Evolutionary conservation across 1,140 invertebrate species (phyloP), one percentile per base, ranked within the genome.

Genomic region (Wiebesia pumilae): DNA sequence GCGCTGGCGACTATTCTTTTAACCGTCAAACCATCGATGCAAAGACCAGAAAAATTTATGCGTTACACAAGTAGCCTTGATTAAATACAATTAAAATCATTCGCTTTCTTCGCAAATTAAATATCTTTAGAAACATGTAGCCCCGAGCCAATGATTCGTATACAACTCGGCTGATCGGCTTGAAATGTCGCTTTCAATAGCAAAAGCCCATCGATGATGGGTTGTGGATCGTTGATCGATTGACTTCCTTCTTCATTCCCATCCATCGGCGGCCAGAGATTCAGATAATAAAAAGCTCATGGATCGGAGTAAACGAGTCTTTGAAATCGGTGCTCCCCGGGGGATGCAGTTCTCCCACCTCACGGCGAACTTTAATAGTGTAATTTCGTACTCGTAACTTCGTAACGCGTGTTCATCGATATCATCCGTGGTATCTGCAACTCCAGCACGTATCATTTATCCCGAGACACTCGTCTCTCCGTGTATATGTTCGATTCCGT

Each of bases 151-250:
- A 19, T 38, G 81, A 83, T 38, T 24, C 19, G 30, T 65, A 35
- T 38, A 6, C 12, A 40, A 27, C 40, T 35, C 43, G 33, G 30
- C 3, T 47, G 30, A 38, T 24, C 58, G 43, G 35, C 24, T 69
- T 12, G 30, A 71, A 82, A 71, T 38, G 69, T 40, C 67, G 47
- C 81, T 51, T 27, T 75, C 71, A 75, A 24, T 71, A 24, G 58
- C 65, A 54, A 69, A 83, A 58, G 58, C 6, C 6, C 6, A 6
- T 47, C 14, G 43, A 14, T 14, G 43, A 47, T 47, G 43, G 14
- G 43, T n/a, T n/a, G n/a, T n/a, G n/a, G n/a, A n/a, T 47, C 24
- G 62, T 35, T 38, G 67, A 81, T 85, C 84, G 84, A 85, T 85
- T 43, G n/a, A 58, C 19, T 85, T 27, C 67, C 58, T 78, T 85